Evolutionary conservation across 1,140 invertebrate genomes (phyloP).

Genomic region (Holotrichia oblita): DNA sequence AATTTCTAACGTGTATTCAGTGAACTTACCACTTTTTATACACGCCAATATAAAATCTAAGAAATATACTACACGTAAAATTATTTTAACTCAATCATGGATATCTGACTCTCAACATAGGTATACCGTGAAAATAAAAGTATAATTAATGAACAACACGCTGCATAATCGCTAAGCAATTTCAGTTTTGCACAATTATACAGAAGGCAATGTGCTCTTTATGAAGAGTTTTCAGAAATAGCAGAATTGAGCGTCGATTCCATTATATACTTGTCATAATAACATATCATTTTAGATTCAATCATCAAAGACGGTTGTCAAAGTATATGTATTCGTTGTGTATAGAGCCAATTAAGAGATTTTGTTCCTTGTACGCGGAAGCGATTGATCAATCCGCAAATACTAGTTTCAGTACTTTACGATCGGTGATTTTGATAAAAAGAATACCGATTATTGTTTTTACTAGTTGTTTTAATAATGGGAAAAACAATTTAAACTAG

Average conservation of each 20-base stretch:
- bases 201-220: neutral
- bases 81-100: too few relatives aligned
- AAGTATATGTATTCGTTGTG: neutral
- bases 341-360: neutral
- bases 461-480: neutral
- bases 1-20: too few relatives aligned
- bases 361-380: neutral
- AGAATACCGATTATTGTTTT: neutral
- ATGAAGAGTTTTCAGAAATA: neutral
- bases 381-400: conserved; percentile 1
- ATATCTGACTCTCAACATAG: too few relatives aligned
- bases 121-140: too few relatives aligned
- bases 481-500: neutral
- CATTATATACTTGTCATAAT: conserved; percentile 5
- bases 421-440: neutral
- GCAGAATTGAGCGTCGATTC: neutral
- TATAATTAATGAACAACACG: neutral
- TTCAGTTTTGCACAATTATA: neutral
- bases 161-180: neutral
- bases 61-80: too few relatives aligned
- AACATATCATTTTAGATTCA: neutral
- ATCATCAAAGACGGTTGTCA: conserved; percentile 1
- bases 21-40: too few relatives aligned
- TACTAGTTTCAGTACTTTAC: neutral
- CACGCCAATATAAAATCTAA: too few relatives aligned